Conservation (phyloP, 2,113 vertebrate species). For the Onychostoma macrolepis region DNA sequence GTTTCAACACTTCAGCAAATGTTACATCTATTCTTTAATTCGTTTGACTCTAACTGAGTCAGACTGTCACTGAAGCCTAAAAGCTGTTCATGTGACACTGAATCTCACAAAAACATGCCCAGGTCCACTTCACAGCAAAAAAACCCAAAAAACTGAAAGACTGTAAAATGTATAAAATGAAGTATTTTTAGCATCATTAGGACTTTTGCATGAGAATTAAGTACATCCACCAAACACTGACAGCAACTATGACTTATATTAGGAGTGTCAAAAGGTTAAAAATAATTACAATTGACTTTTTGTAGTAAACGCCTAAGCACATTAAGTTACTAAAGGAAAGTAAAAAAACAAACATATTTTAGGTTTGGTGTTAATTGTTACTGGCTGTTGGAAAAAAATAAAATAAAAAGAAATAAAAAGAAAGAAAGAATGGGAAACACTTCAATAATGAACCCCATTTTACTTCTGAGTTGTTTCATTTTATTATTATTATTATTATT, state of each 20-base stretch:
- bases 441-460: too few relatives aligned
- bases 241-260: neutral
- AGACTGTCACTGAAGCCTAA: neutral
- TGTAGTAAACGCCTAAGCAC: neutral
- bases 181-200: neutral
- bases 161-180: neutral
- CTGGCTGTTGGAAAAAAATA: neutral
- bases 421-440: too few relatives aligned
- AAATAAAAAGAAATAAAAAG: too few relatives aligned
- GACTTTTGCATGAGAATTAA: neutral
- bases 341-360: neutral
- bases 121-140: neutral
- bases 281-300: neutral
- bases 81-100: neutral
- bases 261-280: neutral
- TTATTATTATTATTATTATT: too few relatives aligned
- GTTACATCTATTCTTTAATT: neutral
- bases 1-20: neutral
- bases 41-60: neutral
- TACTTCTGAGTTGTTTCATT: neutral
- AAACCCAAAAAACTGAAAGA: too few relatives aligned
- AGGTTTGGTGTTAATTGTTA: neutral
- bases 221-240: neutral
- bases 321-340: neutral
- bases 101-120: neutral